Conservation (phyloP, 23 tunicate genomes). For the Halocynthia aurantium region DNA sequence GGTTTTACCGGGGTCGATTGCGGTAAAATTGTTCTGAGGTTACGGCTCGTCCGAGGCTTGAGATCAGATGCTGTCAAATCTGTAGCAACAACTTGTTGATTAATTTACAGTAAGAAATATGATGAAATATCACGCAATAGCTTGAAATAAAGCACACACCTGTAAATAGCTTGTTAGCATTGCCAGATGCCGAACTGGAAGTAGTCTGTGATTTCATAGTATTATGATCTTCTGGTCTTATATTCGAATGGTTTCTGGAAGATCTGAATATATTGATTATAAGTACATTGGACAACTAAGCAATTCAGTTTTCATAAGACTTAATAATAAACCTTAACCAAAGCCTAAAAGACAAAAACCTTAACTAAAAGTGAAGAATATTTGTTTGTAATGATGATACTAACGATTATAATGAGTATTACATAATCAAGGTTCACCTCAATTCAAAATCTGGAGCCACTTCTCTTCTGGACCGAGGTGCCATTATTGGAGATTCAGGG, state of each 20-base stretch:
- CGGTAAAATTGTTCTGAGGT: neutral
- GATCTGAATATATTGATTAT: no score
- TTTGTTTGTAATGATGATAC: neutral
- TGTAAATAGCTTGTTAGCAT: slow-evolving; percentile 59
- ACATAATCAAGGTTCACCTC: slow-evolving; percentile 13
- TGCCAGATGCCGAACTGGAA: slow-evolving; percentile 51
- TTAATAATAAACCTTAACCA: no score
- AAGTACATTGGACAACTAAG: no score
- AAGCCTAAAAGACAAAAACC: no score
- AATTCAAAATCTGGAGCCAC: slow-evolving; percentile 53
- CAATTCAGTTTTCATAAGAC: no score
- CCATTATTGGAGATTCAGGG: slow-evolving; percentile 61
- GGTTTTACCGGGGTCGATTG: slow-evolving; percentile 64
- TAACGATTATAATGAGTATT: neutral
- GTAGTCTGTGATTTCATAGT: slow-evolving; percentile 71
- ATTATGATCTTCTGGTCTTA: neutral
- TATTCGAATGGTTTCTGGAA: no score
- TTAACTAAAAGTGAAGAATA: no score
- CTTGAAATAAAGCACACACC: slow-evolving; percentile 16
- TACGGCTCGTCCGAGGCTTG: slow-evolving; percentile 52
- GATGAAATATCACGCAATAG: neutral
- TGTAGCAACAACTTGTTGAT: slow-evolving; percentile 4
- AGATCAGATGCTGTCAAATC: slow-evolving; percentile 82
- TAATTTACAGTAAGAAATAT: neutral
- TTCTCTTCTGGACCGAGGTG: slow-evolving; percentile 57